phyloP scores from a whole-genome alignment of 2,797 vertebrate genomes.

The Chiroxiphia lanceolata region DNA sequence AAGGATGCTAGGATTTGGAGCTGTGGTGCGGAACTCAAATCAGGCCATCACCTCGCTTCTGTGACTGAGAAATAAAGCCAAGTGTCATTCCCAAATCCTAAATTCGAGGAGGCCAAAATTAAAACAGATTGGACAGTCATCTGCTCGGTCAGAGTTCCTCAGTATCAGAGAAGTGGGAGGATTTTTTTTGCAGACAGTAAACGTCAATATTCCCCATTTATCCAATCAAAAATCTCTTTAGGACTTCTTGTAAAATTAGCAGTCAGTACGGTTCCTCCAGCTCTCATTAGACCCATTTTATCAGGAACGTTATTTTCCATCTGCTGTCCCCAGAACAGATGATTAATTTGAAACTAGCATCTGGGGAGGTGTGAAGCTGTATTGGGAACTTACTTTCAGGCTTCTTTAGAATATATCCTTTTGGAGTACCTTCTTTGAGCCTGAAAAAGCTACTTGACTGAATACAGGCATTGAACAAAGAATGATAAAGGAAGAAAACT shows the following conservation, averaged over 20 bases:
- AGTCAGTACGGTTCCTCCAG: background rate
- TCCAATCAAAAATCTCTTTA: background rate
- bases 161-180: background rate
- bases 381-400: background rate
- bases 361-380: conserved; percentile 13
- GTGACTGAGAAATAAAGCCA: background rate
- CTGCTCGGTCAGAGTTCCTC: background rate
- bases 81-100: background rate
- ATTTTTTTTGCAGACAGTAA: background rate
- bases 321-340: conserved; percentile 27
- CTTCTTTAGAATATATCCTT: background rate
- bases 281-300: conserved; percentile 24
- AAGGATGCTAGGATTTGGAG: background rate
- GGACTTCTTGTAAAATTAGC: background rate
- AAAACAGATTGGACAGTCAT: background rate
- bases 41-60: background rate
- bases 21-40: background rate
- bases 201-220: background rate
- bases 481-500: background rate
- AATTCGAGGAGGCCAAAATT: background rate
- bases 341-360: conserved; percentile 34
- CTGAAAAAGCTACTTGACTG: background rate
- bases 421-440: background rate
- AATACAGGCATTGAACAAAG: background rate
- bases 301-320: conserved; percentile 32